Conservation (phyloP, 92 coral and sea anemone species). For the Umimayanthus kanabou region DNA sequence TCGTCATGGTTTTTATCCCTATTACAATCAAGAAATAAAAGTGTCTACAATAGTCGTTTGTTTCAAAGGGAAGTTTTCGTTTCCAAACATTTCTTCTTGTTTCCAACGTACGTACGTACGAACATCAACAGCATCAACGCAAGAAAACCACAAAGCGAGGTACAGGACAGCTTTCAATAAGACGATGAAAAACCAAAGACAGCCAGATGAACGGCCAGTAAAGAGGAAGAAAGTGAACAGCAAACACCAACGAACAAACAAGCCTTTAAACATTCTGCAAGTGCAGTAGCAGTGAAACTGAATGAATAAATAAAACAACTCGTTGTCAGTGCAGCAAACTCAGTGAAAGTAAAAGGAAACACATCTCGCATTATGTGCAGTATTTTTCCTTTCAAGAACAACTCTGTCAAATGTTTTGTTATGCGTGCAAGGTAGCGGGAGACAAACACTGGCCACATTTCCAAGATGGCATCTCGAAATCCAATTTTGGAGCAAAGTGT, state of each 20-base stretch:
- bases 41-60: not conserved
- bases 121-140: not conserved
- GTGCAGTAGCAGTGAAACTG: not conserved
- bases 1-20: not conserved
- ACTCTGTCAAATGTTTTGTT: not conserved
- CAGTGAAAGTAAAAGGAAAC: not conserved
- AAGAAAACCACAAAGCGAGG: too few species aligned
- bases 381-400: not conserved
- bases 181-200: too few species aligned
- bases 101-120: not conserved
- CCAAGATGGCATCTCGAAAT: too few species aligned
- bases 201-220: too few species aligned
- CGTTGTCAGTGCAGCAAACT: not conserved
- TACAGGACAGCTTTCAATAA: too few species aligned
- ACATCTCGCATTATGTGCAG: not conserved
- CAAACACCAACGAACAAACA: too few species aligned
- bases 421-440: not conserved
- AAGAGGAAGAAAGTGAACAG: too few species aligned
- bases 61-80: not conserved
- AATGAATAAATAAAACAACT: not conserved
- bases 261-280: not conserved
- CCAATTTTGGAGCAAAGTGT: too few species aligned
- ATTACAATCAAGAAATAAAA: not conserved
- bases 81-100: not conserved
- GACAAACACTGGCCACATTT: too few species aligned